Evolutionary conservation across 1,140 invertebrate species (phyloP).

Genomic region (Sitophilus oryzae): DNA sequence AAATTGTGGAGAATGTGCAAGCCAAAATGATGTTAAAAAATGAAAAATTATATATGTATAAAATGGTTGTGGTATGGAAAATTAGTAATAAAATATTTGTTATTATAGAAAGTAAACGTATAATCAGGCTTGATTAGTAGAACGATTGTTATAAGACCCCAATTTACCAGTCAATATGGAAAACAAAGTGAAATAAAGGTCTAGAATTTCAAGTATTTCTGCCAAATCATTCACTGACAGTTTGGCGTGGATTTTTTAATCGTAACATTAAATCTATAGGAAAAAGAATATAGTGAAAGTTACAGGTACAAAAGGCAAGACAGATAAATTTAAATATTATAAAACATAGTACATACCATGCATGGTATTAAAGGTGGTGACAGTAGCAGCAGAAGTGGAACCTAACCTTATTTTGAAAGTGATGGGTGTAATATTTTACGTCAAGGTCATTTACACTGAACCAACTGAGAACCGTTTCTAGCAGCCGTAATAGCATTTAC

Average conservation of each 20-base stretch:
- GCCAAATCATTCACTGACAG: slow-evolving; percentile 21
- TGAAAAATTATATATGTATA: no score
- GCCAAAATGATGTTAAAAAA: no score
- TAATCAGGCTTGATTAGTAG: no score
- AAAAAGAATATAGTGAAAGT: slow-evolving; percentile 19
- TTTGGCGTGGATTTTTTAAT: slow-evolving; percentile 7
- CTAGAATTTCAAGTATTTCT: slow-evolving; percentile 14
- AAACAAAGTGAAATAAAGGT: slow-evolving; percentile 8
- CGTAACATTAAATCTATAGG: slow-evolving; percentile 1
- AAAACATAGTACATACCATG: slow-evolving; percentile 37
- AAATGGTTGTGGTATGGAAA: no score
- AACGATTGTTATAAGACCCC: not conserved
- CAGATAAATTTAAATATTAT: slow-evolving; percentile 25
- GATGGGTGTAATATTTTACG: slow-evolving; percentile 41
- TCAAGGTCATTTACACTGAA: slow-evolving; percentile 39
- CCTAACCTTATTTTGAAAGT: slow-evolving; percentile 43
- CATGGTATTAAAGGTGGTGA: slow-evolving; percentile 41
- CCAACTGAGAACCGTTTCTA: slow-evolving; percentile 18
- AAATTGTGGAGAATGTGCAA: no score
- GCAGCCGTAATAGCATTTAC: slow-evolving; percentile 2
- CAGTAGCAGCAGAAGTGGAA: slow-evolving; percentile 35
- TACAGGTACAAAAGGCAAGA: slow-evolving; percentile 13
- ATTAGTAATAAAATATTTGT: no score
- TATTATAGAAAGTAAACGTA: no score
- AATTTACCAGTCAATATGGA: slow-evolving; percentile 10